phyloP scores from a whole-genome alignment of 2,113 vertebrate genomes.

The Pseudorectes ferrugineus region DNA sequence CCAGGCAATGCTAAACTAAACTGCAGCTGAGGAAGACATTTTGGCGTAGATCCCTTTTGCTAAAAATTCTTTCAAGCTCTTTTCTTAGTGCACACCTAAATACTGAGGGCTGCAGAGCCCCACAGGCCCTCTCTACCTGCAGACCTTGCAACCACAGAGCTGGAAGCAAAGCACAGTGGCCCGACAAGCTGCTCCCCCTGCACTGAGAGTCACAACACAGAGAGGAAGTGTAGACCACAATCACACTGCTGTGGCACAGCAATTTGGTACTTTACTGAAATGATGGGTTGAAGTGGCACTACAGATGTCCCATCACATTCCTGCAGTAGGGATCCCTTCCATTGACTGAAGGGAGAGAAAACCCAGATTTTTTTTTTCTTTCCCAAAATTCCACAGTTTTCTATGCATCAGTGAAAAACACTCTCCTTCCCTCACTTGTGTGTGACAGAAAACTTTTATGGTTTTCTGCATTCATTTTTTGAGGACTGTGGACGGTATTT shows the following conservation, averaged over 20 bases:
- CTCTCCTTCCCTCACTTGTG: background rate
- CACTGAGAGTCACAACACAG: accelerated
- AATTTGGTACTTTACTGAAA: background rate
- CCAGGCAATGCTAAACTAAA: background rate
- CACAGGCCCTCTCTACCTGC: background rate
- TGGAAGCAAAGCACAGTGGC: background rate
- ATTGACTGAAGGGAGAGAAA: background rate
- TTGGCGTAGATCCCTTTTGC: background rate
- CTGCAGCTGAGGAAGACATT: background rate
- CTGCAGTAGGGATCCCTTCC: background rate
- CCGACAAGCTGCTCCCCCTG: accelerated
- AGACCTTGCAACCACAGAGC: background rate
- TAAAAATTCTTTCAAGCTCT: background rate
- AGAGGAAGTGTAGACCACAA: background rate
- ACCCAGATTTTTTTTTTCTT: background rate
- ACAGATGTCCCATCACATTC: background rate
- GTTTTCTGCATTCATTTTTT: background rate
- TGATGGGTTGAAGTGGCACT: background rate
- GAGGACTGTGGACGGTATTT: background rate
- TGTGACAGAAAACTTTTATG: background rate
- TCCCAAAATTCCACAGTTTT: background rate
- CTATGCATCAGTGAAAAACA: background rate
- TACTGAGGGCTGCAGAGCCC: background rate
- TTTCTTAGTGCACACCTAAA: background rate
- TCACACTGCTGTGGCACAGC: background rate